phyloP scores from a whole-genome alignment of 2,113 vertebrate species.

The Myrmecobius fasciatus region DNA sequence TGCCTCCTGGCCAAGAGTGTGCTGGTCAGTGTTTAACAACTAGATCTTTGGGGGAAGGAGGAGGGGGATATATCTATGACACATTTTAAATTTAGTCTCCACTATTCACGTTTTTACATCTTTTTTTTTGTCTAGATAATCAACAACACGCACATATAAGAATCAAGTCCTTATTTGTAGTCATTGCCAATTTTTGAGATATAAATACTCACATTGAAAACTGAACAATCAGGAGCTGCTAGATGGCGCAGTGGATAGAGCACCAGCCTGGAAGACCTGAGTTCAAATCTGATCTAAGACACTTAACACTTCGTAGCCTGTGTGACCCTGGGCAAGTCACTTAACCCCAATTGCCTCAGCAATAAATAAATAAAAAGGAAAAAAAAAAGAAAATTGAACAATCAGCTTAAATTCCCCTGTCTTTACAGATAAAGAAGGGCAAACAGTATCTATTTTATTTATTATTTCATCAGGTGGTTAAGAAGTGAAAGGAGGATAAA shows the following conservation, averaged over 20 bases:
- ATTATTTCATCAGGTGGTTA: neutral
- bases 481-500: neutral
- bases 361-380: too few species aligned
- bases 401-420: neutral
- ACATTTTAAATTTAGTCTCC: neutral
- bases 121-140: neutral
- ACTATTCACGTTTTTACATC: neutral
- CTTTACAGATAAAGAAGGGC: neutral
- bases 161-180: neutral
- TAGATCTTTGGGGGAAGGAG: neutral
- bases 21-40: neutral
- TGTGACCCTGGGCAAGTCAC: too few species aligned
- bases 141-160: neutral
- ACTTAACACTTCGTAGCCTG: too few species aligned
- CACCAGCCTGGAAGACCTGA: too few species aligned
- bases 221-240: neutral
- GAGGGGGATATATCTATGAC: neutral
- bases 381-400: too few species aligned
- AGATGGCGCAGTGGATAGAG: too few species aligned
- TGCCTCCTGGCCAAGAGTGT: neutral
- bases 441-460: neutral
- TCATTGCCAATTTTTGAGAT: neutral
- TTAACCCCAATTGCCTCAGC: too few species aligned
- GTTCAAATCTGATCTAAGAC: too few species aligned
- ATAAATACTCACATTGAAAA: neutral